Percentiles rank a stretch among this genome's conserved stretches.
These are phyloP conservation scores for Daktulosphaira vitifoliae DNA, from an alignment of 1,140 invertebrate species.

Conservation along the genomic window DNA sequence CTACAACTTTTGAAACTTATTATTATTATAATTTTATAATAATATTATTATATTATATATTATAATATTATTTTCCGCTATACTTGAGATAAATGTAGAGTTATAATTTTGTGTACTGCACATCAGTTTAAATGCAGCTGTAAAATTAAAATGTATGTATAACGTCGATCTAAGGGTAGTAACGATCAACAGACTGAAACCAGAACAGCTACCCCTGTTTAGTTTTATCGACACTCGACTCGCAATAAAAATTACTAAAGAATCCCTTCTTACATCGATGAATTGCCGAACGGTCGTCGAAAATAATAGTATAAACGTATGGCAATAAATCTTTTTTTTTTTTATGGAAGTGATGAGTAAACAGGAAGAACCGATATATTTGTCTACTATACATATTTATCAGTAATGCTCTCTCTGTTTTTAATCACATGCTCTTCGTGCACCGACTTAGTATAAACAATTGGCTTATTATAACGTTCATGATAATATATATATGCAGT, in stretches of 20 bases:
- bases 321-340: conserved; percentile 32
- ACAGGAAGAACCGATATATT: conserved; percentile 30
- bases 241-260: conserved; percentile 15
- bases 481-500: too few relatives aligned
- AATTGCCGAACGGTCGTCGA: conserved; percentile 11
- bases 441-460: conserved; percentile 14
- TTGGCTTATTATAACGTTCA: neutral
- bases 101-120: too few relatives aligned
- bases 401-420: conserved; percentile 13
- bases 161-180: neutral
- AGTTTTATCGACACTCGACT: conserved; percentile 9
- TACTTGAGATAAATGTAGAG: too few relatives aligned
- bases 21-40: too few relatives aligned
- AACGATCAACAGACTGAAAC: conserved; percentile 16
- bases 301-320: conserved; percentile 10
- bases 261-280: conserved; percentile 4
- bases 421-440: conserved; percentile 4
- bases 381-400: neutral
- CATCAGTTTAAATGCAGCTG: neutral
- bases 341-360: conserved; percentile 23
- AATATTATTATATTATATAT: too few relatives aligned
- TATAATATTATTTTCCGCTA: too few relatives aligned
- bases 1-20: too few relatives aligned
- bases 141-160: conserved; percentile 4
- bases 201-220: conserved; percentile 22